Evolutionary conservation across 2,888 invertebrate genomes (phyloP).

Genomic region (Limenitis arthemis): DNA sequence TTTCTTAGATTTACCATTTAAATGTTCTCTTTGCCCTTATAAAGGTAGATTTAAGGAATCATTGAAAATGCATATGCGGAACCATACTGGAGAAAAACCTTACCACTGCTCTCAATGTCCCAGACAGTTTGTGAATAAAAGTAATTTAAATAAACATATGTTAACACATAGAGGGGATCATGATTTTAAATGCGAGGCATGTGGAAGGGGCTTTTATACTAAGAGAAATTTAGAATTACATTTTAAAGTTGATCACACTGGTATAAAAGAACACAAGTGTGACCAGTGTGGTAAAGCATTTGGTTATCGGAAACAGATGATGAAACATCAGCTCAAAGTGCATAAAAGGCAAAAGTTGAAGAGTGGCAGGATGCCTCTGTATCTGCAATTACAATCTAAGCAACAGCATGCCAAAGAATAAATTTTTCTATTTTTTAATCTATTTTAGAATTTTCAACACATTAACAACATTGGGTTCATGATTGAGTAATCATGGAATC

Average conservation of each 20-base stretch:
- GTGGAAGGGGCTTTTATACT: conserved; percentile 49
- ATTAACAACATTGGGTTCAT: no score
- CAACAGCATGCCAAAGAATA: conserved; percentile 27
- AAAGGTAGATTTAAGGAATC: conserved; percentile 52
- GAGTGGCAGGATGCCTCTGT: conserved; percentile 52
- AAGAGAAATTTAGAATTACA: conserved; percentile 49
- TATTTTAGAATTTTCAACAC: no score
- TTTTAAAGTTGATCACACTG: conserved; percentile 55
- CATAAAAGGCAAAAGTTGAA: conserved; percentile 55
- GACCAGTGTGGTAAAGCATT: conserved; percentile 55
- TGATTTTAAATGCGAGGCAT: conserved; percentile 51
- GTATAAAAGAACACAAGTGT: conserved; percentile 55
- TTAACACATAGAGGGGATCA: conserved; percentile 43
- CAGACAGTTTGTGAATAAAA: conserved; percentile 50
- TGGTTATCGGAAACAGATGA: conserved; percentile 59
- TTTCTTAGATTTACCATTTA: conserved; percentile 48
- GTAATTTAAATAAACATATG: conserved; percentile 56
- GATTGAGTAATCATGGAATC: no score
- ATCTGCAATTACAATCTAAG: conserved; percentile 46
- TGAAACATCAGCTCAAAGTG: conserved; percentile 58
- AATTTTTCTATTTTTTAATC: no score
- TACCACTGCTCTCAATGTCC: conserved; percentile 56
- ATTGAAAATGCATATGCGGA: conserved; percentile 58
- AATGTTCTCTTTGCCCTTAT: conserved; percentile 56
- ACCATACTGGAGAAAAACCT: conserved; percentile 58